Evolutionary conservation across 1,140 invertebrate genomes (phyloP).

Genomic region (Drosophila grimshawi): DNA sequence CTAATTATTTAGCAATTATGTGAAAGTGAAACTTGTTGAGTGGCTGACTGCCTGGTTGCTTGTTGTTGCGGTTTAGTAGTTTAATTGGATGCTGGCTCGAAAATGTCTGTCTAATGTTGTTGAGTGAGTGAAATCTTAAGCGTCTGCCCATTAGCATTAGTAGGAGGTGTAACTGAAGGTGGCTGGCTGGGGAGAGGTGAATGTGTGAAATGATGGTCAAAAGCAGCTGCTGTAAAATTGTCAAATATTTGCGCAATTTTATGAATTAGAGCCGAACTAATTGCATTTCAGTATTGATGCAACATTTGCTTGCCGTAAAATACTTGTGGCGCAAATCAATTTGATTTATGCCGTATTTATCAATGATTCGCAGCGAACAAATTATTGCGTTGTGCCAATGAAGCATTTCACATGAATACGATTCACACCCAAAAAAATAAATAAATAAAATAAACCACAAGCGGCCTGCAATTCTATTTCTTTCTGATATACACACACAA

Average conservation of each 20-base stretch:
- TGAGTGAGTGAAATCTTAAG: conserved; percentile 42
- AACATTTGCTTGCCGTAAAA: conserved; percentile 52
- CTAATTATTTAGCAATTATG: conserved; percentile 73
- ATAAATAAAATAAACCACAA: conserved; percentile 1
- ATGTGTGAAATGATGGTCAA: neutral
- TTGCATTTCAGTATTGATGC: conserved; percentile 66
- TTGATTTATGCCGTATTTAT: conserved; percentile 72
- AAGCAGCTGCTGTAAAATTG: conserved; percentile 61
- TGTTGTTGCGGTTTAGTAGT: conserved; percentile 28
- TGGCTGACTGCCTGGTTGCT: conserved; percentile 12
- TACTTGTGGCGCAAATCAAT: conserved; percentile 44
- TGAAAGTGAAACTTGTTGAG: conserved; percentile 71
- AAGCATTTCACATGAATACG: conserved; percentile 41
- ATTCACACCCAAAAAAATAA: conserved; percentile 32
- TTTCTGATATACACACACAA: neutral
- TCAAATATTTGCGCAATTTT: conserved; percentile 55
- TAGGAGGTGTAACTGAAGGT: conserved; percentile 1
- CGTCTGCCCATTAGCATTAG: conserved; percentile 23
- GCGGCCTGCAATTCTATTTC: conserved; percentile 9
- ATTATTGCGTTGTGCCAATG: conserved; percentile 32
- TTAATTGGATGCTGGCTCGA: conserved; percentile 39
- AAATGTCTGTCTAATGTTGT: conserved; percentile 22
- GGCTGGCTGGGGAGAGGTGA: neutral
- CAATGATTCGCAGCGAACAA: conserved; percentile 33
- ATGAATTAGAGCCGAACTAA: conserved; percentile 78